A percentile compares a stretch with the other conserved stretches of the same genome.
Conservation (phyloP, 2,797 vertebrate genomes). For the Fratercula arctica region DNA sequence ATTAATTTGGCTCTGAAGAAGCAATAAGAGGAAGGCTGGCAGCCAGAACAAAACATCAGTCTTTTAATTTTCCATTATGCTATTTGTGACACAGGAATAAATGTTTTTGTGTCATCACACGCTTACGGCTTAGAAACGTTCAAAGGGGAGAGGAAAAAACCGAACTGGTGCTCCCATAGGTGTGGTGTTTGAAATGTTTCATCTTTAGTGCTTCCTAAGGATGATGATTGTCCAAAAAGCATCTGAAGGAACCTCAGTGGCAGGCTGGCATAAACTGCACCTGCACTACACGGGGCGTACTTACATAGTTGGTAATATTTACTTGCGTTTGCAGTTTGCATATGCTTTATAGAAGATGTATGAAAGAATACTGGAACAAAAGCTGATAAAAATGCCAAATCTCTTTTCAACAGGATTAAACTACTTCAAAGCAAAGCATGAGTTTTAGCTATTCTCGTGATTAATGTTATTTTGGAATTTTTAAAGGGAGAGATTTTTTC, state of each 20-base stretch:
- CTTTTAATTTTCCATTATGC: neutral
- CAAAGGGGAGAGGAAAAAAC: neutral
- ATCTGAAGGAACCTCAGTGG: neutral
- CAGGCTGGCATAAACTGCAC: neutral
- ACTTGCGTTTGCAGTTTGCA: neutral
- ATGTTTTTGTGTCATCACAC: neutral
- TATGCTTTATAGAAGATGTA: neutral
- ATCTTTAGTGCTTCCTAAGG: neutral
- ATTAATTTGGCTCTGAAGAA: neutral
- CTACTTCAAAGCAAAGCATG: neutral
- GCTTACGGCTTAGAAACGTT: neutral
- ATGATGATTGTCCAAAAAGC: neutral
- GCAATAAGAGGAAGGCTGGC: neutral
- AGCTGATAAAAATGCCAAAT: neutral
- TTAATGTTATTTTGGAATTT: neutral
- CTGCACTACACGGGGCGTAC: too few relatives aligned
- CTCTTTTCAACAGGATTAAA: neutral
- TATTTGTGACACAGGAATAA: neutral
- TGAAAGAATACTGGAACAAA: neutral
- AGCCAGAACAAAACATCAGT: neutral
- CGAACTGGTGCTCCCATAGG: neutral
- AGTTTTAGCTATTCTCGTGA: neutral
- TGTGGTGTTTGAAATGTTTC: neutral
- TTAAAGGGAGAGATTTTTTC: neutral
- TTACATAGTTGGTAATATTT: accelerated